These are phyloP conservation scores for Pherbina coryleti DNA, from an alignment of 2,888 invertebrate genomes.

Conservation along the genomic window DNA sequence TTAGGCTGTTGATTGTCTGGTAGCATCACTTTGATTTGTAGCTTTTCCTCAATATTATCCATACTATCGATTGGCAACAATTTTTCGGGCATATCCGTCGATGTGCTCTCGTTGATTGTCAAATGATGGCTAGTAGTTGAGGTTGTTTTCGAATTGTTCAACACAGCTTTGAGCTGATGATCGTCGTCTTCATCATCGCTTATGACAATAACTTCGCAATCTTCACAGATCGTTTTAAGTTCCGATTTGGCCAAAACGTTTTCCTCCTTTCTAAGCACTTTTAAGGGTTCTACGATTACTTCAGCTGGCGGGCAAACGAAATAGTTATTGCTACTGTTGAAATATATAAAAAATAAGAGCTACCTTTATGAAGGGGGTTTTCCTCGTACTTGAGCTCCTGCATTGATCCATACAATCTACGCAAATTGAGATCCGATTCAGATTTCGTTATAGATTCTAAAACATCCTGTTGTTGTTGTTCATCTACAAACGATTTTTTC, in stretches of 20 bases:
- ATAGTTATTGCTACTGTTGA: neutral
- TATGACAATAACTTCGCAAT: conserved; percentile 35
- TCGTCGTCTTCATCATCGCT: conserved; percentile 37
- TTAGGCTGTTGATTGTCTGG: neutral
- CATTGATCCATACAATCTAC: conserved; percentile 18
- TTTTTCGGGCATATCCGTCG: neutral
- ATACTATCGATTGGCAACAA: conserved; percentile 18
- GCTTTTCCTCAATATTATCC: conserved; percentile 26
- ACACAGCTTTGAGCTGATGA: neutral
- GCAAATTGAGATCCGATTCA: neutral
- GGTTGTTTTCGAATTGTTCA: neutral
- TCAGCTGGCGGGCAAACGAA: neutral
- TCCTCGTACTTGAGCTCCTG: neutral
- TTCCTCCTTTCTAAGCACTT: neutral
- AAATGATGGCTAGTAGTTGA: neutral
- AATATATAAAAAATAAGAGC: neutral
- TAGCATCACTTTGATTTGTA: conserved; percentile 4
- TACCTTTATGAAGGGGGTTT: neutral
- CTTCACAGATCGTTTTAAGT: neutral
- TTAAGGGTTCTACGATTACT: neutral
- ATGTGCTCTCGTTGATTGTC: neutral
- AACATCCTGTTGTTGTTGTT: neutral
- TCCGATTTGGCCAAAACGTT: neutral
- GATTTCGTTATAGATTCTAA: neutral
- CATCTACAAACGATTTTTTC: neutral